A percentile compares a stretch with the other conserved stretches of the same genome.
phyloP scores from a whole-genome alignment of 2,888 invertebrate genomes.

The Drosophila mercatorum region DNA sequence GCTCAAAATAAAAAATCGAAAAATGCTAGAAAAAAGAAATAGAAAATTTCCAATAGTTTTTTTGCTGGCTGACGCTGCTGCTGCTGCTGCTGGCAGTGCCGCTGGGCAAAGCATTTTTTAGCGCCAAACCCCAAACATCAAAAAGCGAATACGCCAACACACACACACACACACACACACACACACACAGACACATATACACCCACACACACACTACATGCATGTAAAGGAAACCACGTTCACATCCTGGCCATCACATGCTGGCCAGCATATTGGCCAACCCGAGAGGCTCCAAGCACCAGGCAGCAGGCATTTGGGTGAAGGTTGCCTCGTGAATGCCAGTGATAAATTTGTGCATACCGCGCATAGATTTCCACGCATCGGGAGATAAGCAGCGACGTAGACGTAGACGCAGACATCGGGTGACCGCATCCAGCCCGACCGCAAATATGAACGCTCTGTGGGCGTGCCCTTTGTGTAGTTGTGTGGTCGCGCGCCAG shows the following conservation, averaged over 20 bases:
- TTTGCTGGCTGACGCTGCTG: conserved; percentile 38
- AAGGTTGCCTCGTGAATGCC: conserved; percentile 74
- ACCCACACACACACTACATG: conserved; percentile 20
- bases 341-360: conserved; percentile 80
- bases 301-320: conserved; percentile 71
- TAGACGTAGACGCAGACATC: conserved; percentile 25
- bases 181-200: conserved; percentile 25
- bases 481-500: conserved; percentile 48
- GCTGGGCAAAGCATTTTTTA: conserved; percentile 72
- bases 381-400: conserved; percentile 28
- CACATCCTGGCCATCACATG: conserved; percentile 62
- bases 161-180: conserved; percentile 17
- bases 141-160: conserved; percentile 66
- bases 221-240: conserved; percentile 55
- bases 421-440: conserved; percentile 54
- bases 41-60: conserved; percentile 72
- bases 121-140: conserved; percentile 76
- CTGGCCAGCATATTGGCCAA: conserved; percentile 72
- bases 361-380: conserved; percentile 75
- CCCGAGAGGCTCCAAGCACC: conserved; percentile 38
- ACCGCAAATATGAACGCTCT: conserved; percentile 71
- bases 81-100: conserved; percentile 25
- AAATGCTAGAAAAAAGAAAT: conserved; percentile 29
- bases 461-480: conserved; percentile 58
- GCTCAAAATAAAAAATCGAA: conserved; percentile 36